Percentiles rank a stretch among this genome's conserved stretches.
phyloP scores from a whole-genome alignment of 2,888 invertebrate genomes.

The Meganola albula region DNA sequence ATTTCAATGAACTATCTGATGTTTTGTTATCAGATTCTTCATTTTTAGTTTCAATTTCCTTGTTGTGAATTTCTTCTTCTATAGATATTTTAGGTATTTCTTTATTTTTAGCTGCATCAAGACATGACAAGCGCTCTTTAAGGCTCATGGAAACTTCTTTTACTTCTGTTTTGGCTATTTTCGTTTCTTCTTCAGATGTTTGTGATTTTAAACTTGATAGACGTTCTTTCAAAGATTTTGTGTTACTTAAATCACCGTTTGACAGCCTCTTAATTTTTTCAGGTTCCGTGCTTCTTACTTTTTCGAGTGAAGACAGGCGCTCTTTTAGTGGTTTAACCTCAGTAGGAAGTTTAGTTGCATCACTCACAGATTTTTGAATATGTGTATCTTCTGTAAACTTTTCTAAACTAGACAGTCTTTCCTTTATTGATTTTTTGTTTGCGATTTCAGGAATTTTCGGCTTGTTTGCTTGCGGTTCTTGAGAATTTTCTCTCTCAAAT shows the following conservation, averaged over 20 bases:
- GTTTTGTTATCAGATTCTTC: conserved; percentile 44
- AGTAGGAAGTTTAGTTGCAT: conserved; percentile 71
- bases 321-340: conserved; percentile 82
- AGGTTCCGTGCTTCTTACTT: conserved; percentile 67
- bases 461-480: conserved; percentile 68
- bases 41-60: conserved; percentile 43
- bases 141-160: conserved; percentile 72
- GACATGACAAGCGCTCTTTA: conserved; percentile 71
- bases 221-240: conserved; percentile 68
- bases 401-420: conserved; percentile 83
- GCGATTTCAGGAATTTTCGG: conserved; percentile 80
- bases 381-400: conserved; percentile 78
- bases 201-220: conserved; percentile 67
- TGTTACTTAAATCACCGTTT: conserved; percentile 62
- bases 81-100: conserved; percentile 67
- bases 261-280: conserved; percentile 66
- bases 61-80: conserved; percentile 50
- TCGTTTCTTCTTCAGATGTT: conserved; percentile 62
- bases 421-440: conserved; percentile 83
- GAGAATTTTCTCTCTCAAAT: conserved; percentile 84
- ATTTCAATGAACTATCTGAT: conserved; percentile 53
- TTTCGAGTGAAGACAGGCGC: conserved; percentile 80
- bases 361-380: conserved; percentile 63
- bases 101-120: conserved; percentile 72
- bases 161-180: conserved; percentile 56